These are phyloP conservation scores for Dryobotodes eremita DNA, from an alignment of 2,888 invertebrate species.

Conservation along the genomic window DNA sequence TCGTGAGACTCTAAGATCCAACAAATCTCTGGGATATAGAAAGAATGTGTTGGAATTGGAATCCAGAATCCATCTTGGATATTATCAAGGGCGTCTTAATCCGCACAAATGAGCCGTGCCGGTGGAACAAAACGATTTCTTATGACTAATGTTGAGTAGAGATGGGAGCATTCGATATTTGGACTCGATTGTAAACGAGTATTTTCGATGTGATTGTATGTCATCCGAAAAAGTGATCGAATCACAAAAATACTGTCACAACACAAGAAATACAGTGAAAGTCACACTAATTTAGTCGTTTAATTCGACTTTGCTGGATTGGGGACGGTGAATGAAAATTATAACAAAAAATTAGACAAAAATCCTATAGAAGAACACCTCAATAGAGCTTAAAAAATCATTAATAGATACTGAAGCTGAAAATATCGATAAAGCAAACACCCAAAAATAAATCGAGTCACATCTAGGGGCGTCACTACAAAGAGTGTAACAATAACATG, in stretches of 20 bases:
- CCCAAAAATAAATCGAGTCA: constrained; percentile 47
- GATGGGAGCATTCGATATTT: constrained; percentile 44
- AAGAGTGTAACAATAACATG: constrained; percentile 81
- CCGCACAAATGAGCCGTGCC: constrained; percentile 76
- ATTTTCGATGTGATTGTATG: background rate
- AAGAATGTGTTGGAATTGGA: constrained; percentile 62
- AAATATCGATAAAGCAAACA: constrained; percentile 47
- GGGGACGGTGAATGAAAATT: background rate
- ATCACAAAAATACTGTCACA: background rate
- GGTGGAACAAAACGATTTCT: constrained; percentile 82
- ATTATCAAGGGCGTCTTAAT: constrained; percentile 76
- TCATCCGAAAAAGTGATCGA: background rate
- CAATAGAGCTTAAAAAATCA: background rate
- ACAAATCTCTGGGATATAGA: constrained; percentile 65
- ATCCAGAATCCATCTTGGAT: constrained; percentile 61
- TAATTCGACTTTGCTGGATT: background rate
- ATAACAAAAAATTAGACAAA: background rate
- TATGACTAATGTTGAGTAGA: constrained; percentile 80
- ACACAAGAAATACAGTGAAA: background rate
- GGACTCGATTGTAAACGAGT: background rate
- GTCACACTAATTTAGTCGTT: background rate
- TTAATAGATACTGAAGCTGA: constrained; percentile 9
- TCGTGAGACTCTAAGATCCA: constrained; percentile 52
- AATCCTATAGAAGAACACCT: background rate
- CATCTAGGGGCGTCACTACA: constrained; percentile 74